These are phyloP conservation scores for Channa striata DNA, from an alignment of 2,797 vertebrate species.

Conservation along the genomic window DNA sequence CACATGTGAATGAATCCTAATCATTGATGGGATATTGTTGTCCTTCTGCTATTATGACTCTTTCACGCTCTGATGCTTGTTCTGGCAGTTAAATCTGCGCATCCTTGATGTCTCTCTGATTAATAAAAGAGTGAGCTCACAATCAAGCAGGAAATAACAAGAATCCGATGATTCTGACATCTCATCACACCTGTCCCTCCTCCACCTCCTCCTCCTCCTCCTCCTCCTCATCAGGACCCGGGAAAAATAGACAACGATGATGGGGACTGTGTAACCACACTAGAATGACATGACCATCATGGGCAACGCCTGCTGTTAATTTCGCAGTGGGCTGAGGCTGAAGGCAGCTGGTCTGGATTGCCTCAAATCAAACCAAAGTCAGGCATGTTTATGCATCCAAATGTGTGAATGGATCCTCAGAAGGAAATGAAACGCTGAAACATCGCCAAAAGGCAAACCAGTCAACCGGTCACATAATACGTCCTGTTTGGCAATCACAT, in stretches of 20 bases:
- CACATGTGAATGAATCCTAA: too few relatives aligned
- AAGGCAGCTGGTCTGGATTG: conserved; percentile 15
- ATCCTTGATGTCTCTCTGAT: background rate
- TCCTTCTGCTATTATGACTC: background rate
- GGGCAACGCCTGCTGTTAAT: conserved; percentile 25
- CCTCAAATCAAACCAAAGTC: conserved; percentile 36
- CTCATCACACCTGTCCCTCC: conserved; percentile 8
- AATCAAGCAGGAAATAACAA: conserved; percentile 3
- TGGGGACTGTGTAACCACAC: conserved; percentile 18
- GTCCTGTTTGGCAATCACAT: conserved; percentile 10
- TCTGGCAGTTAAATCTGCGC: background rate
- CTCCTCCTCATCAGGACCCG: conserved; percentile 32
- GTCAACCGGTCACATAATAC: conserved; percentile 11
- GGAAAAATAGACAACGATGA: conserved; percentile 35
- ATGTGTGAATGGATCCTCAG: conserved; percentile 9
- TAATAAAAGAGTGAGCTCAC: background rate
- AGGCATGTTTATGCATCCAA: conserved; percentile 14
- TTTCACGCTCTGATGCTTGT: background rate
- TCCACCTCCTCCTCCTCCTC: conserved; percentile 33
- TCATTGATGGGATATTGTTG: background rate
- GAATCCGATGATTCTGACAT: background rate
- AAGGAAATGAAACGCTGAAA: conserved; percentile 18
- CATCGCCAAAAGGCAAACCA: conserved; percentile 21
- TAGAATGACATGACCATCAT: conserved; percentile 7
- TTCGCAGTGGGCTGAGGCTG: conserved; percentile 18